Percentiles rank a stretch among this genome's conserved stretches.
Conservation (phyloP, 2,888 invertebrate genomes). For the Rhopalosiphum nymphaeae region DNA sequence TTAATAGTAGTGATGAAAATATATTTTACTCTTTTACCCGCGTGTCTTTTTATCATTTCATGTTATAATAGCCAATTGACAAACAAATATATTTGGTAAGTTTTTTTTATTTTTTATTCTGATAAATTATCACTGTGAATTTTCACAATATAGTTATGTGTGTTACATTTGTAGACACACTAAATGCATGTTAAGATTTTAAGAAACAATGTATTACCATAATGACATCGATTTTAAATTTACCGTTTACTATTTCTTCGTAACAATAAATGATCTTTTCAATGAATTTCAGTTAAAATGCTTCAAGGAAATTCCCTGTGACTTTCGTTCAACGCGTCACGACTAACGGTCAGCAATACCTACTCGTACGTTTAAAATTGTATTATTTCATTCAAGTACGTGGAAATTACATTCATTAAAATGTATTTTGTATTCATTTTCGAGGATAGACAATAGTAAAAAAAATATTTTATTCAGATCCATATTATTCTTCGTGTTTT, state of each 20-base stretch:
- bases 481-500: not conserved
- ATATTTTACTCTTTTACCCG: no score
- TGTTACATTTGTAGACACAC: not conserved
- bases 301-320: not conserved
- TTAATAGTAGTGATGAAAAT: no score
- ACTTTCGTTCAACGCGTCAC: not conserved
- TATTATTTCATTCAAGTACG: not conserved
- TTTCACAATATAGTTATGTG: not conserved
- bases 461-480: not conserved
- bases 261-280: conserved; percentile 1
- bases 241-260: conserved; percentile 12
- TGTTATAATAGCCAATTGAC: not conserved
- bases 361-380: not conserved
- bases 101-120: not conserved
- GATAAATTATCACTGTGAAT: not conserved
- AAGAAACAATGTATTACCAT: conserved; percentile 9
- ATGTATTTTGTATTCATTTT: not conserved
- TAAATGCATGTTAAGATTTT: not conserved
- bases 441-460: not conserved
- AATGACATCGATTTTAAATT: not conserved
- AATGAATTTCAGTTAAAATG: not conserved
- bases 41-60: no score
- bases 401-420: conserved; percentile 8
- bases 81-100: not conserved
- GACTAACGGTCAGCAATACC: not conserved